These are phyloP conservation scores for Sminthopsis crassicaudata DNA, from an alignment of 2,113 vertebrate genomes.

Conservation along the genomic window DNA sequence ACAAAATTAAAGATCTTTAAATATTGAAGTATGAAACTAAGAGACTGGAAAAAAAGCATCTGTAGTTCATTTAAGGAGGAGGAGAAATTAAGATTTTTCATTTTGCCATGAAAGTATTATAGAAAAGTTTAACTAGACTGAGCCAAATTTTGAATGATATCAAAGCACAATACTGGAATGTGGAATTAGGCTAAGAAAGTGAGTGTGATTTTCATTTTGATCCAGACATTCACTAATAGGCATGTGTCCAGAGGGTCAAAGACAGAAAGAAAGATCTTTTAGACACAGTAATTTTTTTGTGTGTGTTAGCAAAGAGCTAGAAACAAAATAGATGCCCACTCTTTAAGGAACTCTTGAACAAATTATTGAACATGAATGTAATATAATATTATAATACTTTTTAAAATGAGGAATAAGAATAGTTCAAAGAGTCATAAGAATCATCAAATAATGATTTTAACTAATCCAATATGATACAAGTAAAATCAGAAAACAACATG, in stretches of 20 bases:
- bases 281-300: neutral
- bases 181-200: neutral
- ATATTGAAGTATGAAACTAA: neutral
- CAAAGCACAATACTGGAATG: neutral
- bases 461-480: neutral
- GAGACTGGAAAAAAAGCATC: neutral
- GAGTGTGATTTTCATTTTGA: neutral
- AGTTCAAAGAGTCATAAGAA: neutral
- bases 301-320: neutral
- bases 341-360: neutral
- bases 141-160: neutral
- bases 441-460: neutral
- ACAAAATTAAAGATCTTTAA: neutral
- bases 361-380: neutral
- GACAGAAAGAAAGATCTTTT: neutral
- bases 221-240: neutral
- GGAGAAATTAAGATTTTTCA: neutral
- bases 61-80: neutral
- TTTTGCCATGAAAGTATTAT: neutral
- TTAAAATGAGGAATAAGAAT: neutral
- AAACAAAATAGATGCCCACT: neutral
- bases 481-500: neutral
- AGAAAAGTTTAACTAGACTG: neutral
- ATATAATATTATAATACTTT: neutral
- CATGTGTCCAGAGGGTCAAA: neutral